Evolutionary conservation across 1,140 invertebrate genomes (phyloP).

Genomic region (Caerostris extrusa): DNA sequence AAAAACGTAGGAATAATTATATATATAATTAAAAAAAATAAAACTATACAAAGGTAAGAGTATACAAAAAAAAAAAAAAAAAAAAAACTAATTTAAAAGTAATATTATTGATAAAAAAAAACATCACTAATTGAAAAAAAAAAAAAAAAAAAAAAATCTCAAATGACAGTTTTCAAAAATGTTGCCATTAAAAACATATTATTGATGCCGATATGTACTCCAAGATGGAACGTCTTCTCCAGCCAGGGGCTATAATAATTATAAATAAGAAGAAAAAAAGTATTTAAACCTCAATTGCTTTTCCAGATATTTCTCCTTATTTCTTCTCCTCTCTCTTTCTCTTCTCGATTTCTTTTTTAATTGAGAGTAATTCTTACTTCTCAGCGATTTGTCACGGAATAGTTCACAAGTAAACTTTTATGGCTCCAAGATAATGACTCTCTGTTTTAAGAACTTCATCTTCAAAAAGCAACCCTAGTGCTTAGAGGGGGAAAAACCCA

Average conservation of each 20-base stretch:
- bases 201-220: neutral
- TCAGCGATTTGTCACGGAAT: conserved; percentile 68
- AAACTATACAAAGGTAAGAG: too few species aligned
- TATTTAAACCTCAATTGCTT: neutral
- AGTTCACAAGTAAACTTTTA: conserved; percentile 70
- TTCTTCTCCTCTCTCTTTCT: neutral
- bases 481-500: neutral
- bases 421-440: conserved; percentile 70
- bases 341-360: conserved; percentile 41
- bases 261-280: neutral
- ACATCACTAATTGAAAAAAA: neutral
- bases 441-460: conserved; percentile 67
- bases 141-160: neutral
- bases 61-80: too few species aligned
- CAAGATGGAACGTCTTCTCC: too few species aligned
- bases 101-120: too few species aligned
- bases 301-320: neutral
- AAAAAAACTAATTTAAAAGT: too few species aligned
- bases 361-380: conserved; percentile 66
- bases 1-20: too few species aligned
- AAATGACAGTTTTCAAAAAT: neutral
- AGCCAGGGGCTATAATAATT: neutral
- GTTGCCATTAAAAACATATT: conserved; percentile 13
- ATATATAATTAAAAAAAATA: too few species aligned
- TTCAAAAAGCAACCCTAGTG: conserved; percentile 1